Percentiles rank a stretch among this genome's conserved stretches.
Evolutionary conservation across 1,140 invertebrate species (phyloP).

Genomic region (Drosophila repleta): DNA sequence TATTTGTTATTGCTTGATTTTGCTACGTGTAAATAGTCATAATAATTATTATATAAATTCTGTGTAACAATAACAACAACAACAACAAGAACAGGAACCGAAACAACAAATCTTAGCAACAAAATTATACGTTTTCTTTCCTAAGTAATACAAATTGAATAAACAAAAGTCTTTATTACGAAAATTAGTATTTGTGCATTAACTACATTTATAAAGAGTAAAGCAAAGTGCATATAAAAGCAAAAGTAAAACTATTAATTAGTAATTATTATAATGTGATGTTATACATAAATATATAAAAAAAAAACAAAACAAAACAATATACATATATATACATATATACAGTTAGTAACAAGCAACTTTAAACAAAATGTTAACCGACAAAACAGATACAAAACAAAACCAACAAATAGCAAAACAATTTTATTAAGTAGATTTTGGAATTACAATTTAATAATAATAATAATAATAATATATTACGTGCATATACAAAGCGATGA

Average conservation of each 20-base stretch:
- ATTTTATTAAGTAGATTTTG: conserved; percentile 79
- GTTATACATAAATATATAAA: conserved; percentile 82
- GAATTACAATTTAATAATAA: conserved; percentile 71
- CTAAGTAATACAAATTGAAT: conserved; percentile 19
- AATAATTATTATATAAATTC: conserved; percentile 66
- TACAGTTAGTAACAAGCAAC: conserved; percentile 42
- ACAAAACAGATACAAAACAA: conserved; percentile 33
- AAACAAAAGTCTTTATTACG: conserved; percentile 56
- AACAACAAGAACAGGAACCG: neutral
- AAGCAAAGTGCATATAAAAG: conserved; percentile 16
- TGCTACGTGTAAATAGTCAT: conserved; percentile 71
- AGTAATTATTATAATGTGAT: conserved; percentile 83
- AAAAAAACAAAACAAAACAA: conserved; percentile 61
- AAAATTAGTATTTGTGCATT: conserved; percentile 64
- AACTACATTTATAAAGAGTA: conserved; percentile 49
- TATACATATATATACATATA: conserved; percentile 55
- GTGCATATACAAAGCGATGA: conserved; percentile 18
- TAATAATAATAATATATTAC: conserved; percentile 15
- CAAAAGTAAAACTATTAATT: conserved; percentile 68
- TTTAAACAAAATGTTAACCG: conserved; percentile 68
- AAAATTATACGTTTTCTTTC: conserved; percentile 37
- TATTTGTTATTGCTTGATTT: conserved; percentile 19
- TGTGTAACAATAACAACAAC: conserved; percentile 27
- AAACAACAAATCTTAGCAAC: conserved; percentile 11
- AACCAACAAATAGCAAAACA: conserved; percentile 40